These are phyloP conservation scores for Typhlomys cinereus DNA, from an alignment of 2,113 vertebrate species.

Conservation along the genomic window DNA sequence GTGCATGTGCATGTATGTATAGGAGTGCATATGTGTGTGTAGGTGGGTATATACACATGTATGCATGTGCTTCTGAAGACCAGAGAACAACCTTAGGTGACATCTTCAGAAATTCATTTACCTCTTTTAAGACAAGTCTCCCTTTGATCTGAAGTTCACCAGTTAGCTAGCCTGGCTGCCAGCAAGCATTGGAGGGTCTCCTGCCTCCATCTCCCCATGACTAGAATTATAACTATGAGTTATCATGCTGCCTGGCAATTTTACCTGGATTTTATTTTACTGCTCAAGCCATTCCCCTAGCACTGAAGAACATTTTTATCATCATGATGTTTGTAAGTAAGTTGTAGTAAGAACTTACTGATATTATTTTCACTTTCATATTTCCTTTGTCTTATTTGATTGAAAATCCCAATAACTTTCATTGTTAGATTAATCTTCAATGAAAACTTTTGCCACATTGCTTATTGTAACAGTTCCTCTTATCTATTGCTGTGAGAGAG, in stretches of 20 bases:
- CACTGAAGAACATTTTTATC: background rate
- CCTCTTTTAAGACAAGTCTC: background rate
- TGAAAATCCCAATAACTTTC: background rate
- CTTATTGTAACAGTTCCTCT: no score
- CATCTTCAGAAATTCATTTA: background rate
- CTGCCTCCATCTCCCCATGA: background rate
- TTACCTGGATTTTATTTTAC: background rate
- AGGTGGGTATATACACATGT: no score
- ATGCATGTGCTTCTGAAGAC: background rate
- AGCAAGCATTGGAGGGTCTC: background rate
- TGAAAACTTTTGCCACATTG: background rate
- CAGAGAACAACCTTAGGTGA: background rate
- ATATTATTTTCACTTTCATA: background rate
- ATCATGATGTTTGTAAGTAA: background rate
- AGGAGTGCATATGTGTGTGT: background rate
- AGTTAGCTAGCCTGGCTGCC: background rate
- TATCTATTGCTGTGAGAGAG: no score
- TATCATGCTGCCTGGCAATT: background rate
- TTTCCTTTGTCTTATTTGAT: slow-evolving; percentile 2
- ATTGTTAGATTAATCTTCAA: background rate
- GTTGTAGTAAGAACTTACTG: background rate
- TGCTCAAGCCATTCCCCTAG: background rate
- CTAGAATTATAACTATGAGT: no score
- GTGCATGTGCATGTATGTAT: background rate
- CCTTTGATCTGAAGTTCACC: background rate